Evolutionary conservation across 92 coral and sea anemone species (phyloP).

Genomic region (Epizoanthus stellaris): DNA sequence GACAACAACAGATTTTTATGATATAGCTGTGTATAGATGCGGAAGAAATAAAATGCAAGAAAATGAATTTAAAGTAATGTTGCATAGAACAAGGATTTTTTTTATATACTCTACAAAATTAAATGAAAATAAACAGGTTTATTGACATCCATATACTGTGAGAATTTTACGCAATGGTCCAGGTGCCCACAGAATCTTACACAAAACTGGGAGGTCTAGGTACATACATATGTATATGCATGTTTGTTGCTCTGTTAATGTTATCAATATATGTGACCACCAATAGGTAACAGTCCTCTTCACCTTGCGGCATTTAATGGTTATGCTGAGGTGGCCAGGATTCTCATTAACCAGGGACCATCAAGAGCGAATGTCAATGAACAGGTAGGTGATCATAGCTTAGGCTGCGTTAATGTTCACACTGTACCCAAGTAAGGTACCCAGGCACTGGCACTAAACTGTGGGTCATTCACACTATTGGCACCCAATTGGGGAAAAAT

Average conservation of each 20-base stretch:
- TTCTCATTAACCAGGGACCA: conserved; percentile 93
- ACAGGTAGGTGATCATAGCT: conserved; percentile 64
- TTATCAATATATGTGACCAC: not conserved
- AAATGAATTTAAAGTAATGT: too few species aligned
- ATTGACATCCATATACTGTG: too few species aligned
- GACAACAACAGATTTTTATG: too few species aligned
- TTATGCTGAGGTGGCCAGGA: conserved; percentile 86
- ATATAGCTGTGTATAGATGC: too few species aligned
- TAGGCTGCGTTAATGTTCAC: too few species aligned
- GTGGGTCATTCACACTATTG: not conserved
- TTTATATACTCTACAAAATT: too few species aligned
- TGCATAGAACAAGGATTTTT: too few species aligned
- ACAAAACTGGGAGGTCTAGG: not conserved
- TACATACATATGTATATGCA: not conserved
- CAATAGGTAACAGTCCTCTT: conserved; percentile 84
- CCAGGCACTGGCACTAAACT: not conserved
- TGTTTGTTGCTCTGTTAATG: not conserved
- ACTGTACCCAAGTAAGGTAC: not conserved
- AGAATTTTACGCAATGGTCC: too few species aligned
- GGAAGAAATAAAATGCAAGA: too few species aligned
- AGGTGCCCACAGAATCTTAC: too few species aligned
- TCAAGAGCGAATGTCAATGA: conserved; percentile 97
- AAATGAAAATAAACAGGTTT: too few species aligned
- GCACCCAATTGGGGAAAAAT: too few species aligned
- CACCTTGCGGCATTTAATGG: conserved; percentile 95